Evolutionary conservation across 2,113 vertebrate species (phyloP), one percentile per base, ranked within the genome.

Genomic region (Odobenus rosmarus): DNA sequence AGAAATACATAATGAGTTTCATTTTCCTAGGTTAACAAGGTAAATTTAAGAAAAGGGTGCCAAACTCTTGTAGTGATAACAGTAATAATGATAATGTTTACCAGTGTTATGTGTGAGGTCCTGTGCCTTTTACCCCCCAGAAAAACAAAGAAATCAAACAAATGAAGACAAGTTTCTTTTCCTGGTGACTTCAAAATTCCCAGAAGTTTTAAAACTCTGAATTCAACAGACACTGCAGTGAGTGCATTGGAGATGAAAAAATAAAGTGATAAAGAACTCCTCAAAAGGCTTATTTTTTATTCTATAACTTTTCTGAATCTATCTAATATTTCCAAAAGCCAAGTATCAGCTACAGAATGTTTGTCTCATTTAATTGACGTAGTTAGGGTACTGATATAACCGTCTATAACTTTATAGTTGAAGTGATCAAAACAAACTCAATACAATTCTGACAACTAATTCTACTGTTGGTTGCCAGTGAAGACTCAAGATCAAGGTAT

Each of bases 91-190:
- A 57, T 46, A 84, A 26, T 94, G 55, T 88, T 94, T 82, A 93
- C 16, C 28, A 61, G 39, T 3, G 28, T 62, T 77, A 23, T 7
- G 53, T 83, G 21, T 19, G 42, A 85, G 42, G 46, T 61, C 84
- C 72, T 59, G 9, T 26, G 4, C 31, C 83, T 86, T 31, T 46
- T 28, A 15, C 21, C 62, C 69, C 46, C 72, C 49, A 90, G 51
- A 90, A 91, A 91, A 84, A 46, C 61, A 93, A 93, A 92, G 49
- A 61, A 86, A 91, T 82, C 39, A 76, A 82, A 95, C 33, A 79
- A 77, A 62, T 19, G 62, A 82, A 55, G 49, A 74, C 46, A 82
- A 39, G 16, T 62, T 86, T 95, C 42, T 95, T 76, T 61, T 79
- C 13, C 42, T 12, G 1, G 15, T 36, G 49, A 89, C 76, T 89